Conservation (phyloP, 2,113 vertebrate species). For the Eretmodus cyanostictus region DNA sequence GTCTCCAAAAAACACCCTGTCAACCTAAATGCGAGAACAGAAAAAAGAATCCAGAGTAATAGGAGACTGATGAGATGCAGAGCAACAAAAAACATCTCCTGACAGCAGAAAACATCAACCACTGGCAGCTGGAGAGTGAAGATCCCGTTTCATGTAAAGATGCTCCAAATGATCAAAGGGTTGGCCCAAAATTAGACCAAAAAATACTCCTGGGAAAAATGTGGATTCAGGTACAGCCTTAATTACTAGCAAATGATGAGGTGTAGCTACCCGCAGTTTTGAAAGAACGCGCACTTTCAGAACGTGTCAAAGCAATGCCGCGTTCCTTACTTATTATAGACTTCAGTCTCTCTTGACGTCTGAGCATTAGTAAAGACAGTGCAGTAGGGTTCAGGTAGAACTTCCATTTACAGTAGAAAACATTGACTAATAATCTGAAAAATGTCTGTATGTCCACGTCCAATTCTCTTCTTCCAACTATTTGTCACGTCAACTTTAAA, state of each 20-base stretch:
- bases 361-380: background rate
- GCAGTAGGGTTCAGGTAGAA: rapidly evolving
- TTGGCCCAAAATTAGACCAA: background rate
- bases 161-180: background rate
- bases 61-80: background rate
- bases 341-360: background rate
- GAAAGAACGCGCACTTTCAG: background rate
- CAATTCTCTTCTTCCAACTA: background rate
- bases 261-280: background rate
- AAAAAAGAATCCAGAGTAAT: background rate
- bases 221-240: background rate
- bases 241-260: background rate
- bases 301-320: background rate
- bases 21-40: background rate
- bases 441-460: background rate
- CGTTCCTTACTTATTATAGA: background rate
- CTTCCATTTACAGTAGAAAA: background rate
- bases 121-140: background rate
- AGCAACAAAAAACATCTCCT: background rate
- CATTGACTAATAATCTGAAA: background rate
- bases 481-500: background rate
- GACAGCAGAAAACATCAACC: background rate
- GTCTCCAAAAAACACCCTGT: background rate
- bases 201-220: background rate
- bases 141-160: background rate